A percentile compares a stretch with the other conserved stretches of the same genome.
These are phyloP conservation scores for Brachionus angularis DNA, from an alignment of 1,140 invertebrate species.

Conservation along the genomic window DNA sequence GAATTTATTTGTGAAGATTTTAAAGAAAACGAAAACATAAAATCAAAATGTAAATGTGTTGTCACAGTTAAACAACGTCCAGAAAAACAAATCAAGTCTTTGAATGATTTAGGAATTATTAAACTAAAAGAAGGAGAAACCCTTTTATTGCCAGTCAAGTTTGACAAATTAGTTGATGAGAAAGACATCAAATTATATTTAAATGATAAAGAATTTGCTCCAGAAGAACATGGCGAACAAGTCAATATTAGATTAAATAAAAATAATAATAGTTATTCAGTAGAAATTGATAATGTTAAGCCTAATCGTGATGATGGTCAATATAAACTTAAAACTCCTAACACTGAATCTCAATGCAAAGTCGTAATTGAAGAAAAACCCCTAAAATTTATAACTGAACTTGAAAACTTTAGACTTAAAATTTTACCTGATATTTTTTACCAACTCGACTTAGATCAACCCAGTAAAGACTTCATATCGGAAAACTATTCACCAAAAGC, in stretches of 20 bases:
- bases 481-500: background rate
- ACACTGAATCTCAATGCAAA: constrained; percentile 21
- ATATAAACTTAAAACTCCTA: constrained; percentile 5
- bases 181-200: background rate
- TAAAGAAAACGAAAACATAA: background rate
- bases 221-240: background rate
- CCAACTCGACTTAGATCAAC: background rate
- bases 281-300: background rate
- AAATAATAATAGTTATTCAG: background rate
- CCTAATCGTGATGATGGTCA: background rate
- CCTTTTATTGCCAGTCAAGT: background rate
- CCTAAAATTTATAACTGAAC: background rate
- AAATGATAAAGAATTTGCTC: background rate
- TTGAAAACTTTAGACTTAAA: constrained; percentile 17
- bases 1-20: constrained; percentile 4
- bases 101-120: background rate
- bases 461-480: background rate
- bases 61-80: constrained; percentile 10
- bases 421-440: constrained; percentile 12
- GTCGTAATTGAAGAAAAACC: constrained; percentile 8
- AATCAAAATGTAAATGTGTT: background rate
- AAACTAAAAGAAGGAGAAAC: constrained; percentile 20
- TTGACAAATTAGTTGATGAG: background rate
- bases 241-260: background rate
- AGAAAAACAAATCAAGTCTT: constrained; percentile 4